Evolutionary conservation across 2,888 invertebrate species (phyloP).

Genomic region (Fragum fragum): DNA sequence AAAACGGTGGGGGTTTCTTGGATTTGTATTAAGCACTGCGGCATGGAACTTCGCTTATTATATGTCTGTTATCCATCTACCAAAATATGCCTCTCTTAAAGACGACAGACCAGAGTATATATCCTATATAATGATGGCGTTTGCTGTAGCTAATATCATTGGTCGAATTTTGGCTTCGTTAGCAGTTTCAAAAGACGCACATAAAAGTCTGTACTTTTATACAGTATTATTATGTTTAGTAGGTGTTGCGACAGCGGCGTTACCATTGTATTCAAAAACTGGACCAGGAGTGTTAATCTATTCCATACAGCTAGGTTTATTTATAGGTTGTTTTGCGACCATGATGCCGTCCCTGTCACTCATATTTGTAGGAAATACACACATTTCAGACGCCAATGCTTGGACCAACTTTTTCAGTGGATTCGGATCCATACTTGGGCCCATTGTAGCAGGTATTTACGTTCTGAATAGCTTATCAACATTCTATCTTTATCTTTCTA

Average conservation of each 20-base stretch:
- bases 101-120: conserved; percentile 42
- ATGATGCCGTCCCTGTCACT: conserved; percentile 63
- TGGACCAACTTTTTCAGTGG: conserved; percentile 60
- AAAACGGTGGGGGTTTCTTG: conserved; percentile 40
- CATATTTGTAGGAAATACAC: conserved; percentile 52
- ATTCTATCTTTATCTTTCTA: too few species aligned
- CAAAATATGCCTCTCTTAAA: conserved; percentile 46
- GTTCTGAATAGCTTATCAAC: too few species aligned
- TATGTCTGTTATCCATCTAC: conserved; percentile 51
- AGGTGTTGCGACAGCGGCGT: conserved; percentile 46
- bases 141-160: conserved; percentile 48
- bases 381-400: conserved; percentile 62
- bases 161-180: conserved; percentile 50
- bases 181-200: conserved; percentile 24
- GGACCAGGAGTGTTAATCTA: conserved; percentile 37
- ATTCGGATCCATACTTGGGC: conserved; percentile 58
- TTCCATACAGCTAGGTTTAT: conserved; percentile 55
- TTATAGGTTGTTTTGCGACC: conserved; percentile 54
- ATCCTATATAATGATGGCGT: conserved; percentile 47
- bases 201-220: conserved; percentile 35
- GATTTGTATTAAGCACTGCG: conserved; percentile 48
- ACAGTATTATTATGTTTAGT: conserved; percentile 20
- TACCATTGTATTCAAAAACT: conserved; percentile 44
- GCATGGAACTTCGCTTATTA: conserved; percentile 57
- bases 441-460: conserved; percentile 54